A percentile compares a stretch with the other conserved stretches of the same genome.
Conservation (phyloP, 2,888 invertebrate species). For the Callimorpha dominula region DNA sequence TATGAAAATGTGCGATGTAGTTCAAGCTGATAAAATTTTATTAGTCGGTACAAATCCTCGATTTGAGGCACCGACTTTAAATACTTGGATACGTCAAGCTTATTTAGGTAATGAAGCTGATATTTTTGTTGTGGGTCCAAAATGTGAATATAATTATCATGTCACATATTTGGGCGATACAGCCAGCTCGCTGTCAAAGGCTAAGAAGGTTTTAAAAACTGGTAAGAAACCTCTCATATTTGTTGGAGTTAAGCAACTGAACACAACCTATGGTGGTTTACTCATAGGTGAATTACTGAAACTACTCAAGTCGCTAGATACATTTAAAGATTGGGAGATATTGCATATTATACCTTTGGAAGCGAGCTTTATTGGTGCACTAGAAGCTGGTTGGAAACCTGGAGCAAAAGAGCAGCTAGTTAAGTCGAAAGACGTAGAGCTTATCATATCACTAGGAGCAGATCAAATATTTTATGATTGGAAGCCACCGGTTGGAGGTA, state of each 20-base stretch:
- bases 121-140: constrained; percentile 94
- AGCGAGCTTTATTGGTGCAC: constrained; percentile 97
- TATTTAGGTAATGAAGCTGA: constrained; percentile 96
- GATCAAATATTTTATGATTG: constrained; percentile 93
- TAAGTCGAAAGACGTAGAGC: constrained; percentile 88
- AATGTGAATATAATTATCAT: constrained; percentile 95
- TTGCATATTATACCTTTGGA: constrained; percentile 97
- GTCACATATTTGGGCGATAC: constrained; percentile 68
- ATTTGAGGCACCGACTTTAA: constrained; percentile 98
- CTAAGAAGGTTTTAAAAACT: constrained; percentile 42
- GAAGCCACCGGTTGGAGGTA: constrained; percentile 88
- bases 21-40: constrained; percentile 93
- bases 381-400: constrained; percentile 97
- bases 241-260: constrained; percentile 70
- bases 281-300: constrained; percentile 60
- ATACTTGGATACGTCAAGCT: constrained; percentile 97
- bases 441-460: constrained; percentile 96
- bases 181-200: constrained; percentile 49
- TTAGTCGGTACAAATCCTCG: constrained; percentile 98
- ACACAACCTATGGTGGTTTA: constrained; percentile 44
- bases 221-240: constrained; percentile 75
- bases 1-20: constrained; percentile 91
- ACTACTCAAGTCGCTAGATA: constrained; percentile 39
- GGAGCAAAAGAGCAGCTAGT: constrained; percentile 86
- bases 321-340: constrained; percentile 75